A percentile compares a stretch with the other conserved stretches of the same genome.
Evolutionary conservation across 2,797 vertebrate species (phyloP).

Genomic region (Bradypodion pumilum): DNA sequence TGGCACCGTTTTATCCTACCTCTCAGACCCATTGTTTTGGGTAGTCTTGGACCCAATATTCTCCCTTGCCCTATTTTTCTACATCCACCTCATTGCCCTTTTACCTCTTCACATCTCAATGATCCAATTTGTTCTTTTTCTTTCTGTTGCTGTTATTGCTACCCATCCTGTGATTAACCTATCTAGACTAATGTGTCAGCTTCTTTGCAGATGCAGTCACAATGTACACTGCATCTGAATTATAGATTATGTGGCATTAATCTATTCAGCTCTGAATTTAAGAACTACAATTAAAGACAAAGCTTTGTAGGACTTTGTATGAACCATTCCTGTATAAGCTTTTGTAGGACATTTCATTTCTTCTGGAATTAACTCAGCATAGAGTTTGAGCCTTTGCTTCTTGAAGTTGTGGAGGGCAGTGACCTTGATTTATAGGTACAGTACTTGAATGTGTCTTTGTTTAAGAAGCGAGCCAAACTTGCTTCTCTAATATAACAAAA

Average conservation of each 20-base stretch:
- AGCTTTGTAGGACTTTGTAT: not conserved
- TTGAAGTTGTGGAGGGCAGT: slow-evolving; percentile 4
- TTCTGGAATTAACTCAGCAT: not conserved
- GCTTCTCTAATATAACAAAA: not conserved
- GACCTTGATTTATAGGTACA: not conserved
- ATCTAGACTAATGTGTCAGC: not conserved
- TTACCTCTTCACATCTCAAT: not conserved
- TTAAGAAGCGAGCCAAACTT: not conserved
- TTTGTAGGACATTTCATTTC: not conserved
- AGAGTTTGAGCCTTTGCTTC: not conserved
- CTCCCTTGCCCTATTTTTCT: not conserved
- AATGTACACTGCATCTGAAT: not conserved
- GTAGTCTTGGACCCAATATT: not conserved
- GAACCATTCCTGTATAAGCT: not conserved
- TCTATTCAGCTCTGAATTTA: not conserved
- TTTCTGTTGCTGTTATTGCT: not conserved
- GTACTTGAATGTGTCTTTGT: not conserved
- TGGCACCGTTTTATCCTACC: not conserved
- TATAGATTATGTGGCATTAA: not conserved
- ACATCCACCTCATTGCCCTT: not conserved
- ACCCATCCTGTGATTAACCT: too few relatives aligned
- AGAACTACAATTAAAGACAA: not conserved
- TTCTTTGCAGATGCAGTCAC: not conserved
- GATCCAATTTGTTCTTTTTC: not conserved
- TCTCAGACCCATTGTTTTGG: not conserved